Evolutionary conservation across 2,797 vertebrate species (phyloP), one percentile per base, ranked within the genome.

Genomic region (Buceros bicornis): DNA sequence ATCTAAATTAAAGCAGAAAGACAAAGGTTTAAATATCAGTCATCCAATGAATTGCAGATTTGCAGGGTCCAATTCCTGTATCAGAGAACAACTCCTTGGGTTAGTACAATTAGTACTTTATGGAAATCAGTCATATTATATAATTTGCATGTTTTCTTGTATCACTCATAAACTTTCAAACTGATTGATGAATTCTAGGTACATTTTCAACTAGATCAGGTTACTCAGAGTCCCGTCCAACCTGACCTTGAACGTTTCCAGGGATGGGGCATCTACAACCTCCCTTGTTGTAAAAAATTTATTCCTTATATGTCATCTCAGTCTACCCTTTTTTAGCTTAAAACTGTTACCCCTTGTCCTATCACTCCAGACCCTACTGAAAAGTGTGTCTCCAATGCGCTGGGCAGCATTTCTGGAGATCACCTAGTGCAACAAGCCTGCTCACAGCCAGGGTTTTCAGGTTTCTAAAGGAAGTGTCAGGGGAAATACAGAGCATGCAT

Each of bases 161-260:
- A 19, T 53, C 2, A 11, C 28, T 82, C 65, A 56, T 31, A 61
- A 72, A 42, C 13, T 84, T 72, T 48, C n/a, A 67, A 74, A 89
- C 35, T 42, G 22, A 51, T 43, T 57, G 31, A 37, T 62, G 5
- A 65, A 31, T 81, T 91, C 43, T 47, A 70, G 26, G 13, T 45
- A 62, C 31, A 28, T 33, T 31, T 83, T 85, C 62, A 72, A 15
- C 21, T 19, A 13, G 7, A 61, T 7, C 10, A 48, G 15, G 4
- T 50, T 61, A 5, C 28, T 57, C 31, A 86, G 42, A 72, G 11
- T 1, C 37, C 15, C 0, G 0, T 73, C 10, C 51, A 66, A 6
- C 5, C 19, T 16, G 42, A 1, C 8, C 26, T 37, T 17, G 21
- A 54, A 51, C 16, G 18, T 35, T 48, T 48, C 11, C 6, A 33